phyloP scores from a whole-genome alignment of 1,140 invertebrate genomes.

The Pseudomyrmex concolor region DNA sequence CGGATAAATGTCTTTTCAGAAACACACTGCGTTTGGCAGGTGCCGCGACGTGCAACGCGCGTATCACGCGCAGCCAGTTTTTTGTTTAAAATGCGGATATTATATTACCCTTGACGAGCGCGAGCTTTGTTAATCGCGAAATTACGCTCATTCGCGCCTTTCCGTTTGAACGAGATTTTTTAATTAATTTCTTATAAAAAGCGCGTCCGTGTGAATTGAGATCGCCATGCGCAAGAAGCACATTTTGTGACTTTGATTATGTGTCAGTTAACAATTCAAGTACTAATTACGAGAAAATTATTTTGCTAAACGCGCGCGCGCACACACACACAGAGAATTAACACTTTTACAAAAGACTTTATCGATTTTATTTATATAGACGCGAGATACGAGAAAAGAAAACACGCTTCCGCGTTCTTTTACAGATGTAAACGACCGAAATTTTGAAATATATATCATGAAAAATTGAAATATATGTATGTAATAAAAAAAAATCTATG shows the following conservation, averaged over 20 bases:
- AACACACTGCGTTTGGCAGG: neutral
- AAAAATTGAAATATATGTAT: too few species aligned
- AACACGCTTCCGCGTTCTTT: neutral
- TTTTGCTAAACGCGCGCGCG: neutral
- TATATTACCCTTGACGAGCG: neutral
- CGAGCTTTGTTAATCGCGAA: too few species aligned
- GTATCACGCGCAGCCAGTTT: neutral
- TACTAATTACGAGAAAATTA: slow-evolving; percentile 11
- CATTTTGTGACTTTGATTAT: slow-evolving; percentile 16
- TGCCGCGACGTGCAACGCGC: neutral
- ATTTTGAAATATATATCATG: too few species aligned
- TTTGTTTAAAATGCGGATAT: slow-evolving; percentile 14
- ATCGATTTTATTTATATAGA: neutral
- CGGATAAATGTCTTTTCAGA: neutral
- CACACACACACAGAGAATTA: neutral
- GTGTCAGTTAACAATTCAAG: neutral
- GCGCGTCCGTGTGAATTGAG: too few species aligned
- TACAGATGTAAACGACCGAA: neutral
- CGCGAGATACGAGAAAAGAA: too few species aligned
- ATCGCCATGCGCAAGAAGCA: neutral
- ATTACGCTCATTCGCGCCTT: neutral
- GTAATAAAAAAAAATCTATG: too few species aligned
- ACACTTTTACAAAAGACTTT: neutral
- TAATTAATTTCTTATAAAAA: slow-evolving; percentile 14
- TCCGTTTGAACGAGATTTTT: slow-evolving; percentile 1